These are phyloP conservation scores for Crotalus helleri DNA, from an alignment of 2,113 vertebrate genomes.

Conservation along the genomic window DNA sequence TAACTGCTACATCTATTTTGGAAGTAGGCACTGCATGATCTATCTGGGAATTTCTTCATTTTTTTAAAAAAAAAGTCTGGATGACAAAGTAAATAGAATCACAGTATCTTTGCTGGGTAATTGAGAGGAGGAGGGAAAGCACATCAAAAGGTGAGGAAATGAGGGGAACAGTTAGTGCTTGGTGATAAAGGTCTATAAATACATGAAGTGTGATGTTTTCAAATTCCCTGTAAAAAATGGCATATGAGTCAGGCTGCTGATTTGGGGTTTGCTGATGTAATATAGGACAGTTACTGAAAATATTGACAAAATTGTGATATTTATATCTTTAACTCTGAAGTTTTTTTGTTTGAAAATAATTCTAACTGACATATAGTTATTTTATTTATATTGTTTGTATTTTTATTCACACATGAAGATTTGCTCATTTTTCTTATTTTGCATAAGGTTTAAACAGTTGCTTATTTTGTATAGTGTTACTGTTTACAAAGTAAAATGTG, in stretches of 20 bases:
- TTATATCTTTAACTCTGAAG: background rate
- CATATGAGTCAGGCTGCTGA: conserved; percentile 21
- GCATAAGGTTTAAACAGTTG: background rate
- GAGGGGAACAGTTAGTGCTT: conserved; percentile 24
- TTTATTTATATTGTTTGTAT: background rate
- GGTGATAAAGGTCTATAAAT: conserved; percentile 23
- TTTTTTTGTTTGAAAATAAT: background rate
- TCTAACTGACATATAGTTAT: background rate
- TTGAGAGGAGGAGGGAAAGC: background rate
- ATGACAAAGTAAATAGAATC: background rate
- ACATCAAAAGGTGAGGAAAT: conserved; percentile 1
- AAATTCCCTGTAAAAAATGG: conserved; percentile 7
- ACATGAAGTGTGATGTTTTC: conserved; percentile 16
- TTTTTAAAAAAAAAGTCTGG: background rate
- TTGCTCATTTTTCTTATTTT: background rate
- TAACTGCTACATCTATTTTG: background rate
- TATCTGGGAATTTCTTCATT: background rate
- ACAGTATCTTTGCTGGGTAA: conserved; percentile 5
- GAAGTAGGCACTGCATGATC: background rate
- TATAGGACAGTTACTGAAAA: background rate
- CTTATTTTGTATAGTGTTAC: background rate
- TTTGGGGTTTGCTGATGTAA: conserved; percentile 9
- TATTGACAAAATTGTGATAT: background rate
- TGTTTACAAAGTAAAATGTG: background rate
- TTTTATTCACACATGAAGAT: background rate